Evolutionary conservation across 2,888 invertebrate genomes (phyloP).

Genomic region (Allacma fusca): DNA sequence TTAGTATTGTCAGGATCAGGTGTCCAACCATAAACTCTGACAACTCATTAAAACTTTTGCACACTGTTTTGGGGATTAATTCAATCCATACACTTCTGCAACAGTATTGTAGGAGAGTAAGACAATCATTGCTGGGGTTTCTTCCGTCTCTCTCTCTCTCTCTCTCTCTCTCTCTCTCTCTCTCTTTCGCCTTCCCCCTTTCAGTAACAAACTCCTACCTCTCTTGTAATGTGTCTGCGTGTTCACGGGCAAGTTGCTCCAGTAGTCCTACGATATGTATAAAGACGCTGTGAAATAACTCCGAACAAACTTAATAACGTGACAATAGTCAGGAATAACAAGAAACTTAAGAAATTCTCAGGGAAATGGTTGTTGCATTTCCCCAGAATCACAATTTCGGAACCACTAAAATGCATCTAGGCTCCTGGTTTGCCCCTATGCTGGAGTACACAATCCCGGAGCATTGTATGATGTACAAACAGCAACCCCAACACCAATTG

Average conservation of each 20-base stretch:
- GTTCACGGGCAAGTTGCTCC: not conserved
- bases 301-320: not conserved
- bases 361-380: slow-evolving; percentile 4
- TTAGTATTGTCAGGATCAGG: slow-evolving; percentile 40
- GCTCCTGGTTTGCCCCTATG: not conserved
- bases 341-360: not conserved
- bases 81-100: not conserved
- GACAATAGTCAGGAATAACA: not conserved
- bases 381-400: not conserved
- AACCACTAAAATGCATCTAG: not conserved
- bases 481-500: slow-evolving; percentile 5
- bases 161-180: not conserved
- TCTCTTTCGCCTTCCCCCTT: not conserved
- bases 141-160: not conserved
- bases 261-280: not conserved
- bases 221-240: not conserved
- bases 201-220: not conserved
- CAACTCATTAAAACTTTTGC: slow-evolving; percentile 52
- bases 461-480: not conserved
- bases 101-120: not conserved
- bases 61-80: slow-evolving; percentile 31
- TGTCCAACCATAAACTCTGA: slow-evolving; percentile 44
- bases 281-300: not conserved
- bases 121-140: slow-evolving; percentile 1
- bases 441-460: not conserved